Conservation (phyloP, 2,888 invertebrate species). For the Macrophya annulata region DNA sequence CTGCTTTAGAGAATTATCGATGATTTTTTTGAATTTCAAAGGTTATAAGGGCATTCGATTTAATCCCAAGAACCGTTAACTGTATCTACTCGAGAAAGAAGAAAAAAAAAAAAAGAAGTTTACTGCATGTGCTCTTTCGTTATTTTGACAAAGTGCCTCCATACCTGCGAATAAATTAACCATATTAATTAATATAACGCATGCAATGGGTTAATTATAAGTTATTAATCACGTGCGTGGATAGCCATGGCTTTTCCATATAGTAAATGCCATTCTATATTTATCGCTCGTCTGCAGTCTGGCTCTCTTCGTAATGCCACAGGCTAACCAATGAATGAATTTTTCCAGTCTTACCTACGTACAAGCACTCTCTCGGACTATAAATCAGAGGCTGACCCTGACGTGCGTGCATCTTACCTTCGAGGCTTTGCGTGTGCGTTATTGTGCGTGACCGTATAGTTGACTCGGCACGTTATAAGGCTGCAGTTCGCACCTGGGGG, state of each 20-base stretch:
- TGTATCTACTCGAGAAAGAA: too few species aligned
- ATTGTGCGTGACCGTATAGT: constrained; percentile 22
- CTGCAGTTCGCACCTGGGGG: constrained; percentile 34
- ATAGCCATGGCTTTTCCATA: not conserved
- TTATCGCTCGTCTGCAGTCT: constrained; percentile 26
- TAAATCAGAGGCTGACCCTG: constrained; percentile 45
- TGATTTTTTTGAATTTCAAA: not conserved
- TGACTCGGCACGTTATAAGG: not conserved
- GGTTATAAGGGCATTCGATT: not conserved
- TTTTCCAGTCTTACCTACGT: constrained; percentile 25
- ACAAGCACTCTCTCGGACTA: not conserved
- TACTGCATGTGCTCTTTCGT: not conserved
- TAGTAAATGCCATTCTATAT: not conserved
- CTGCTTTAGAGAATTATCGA: not conserved
- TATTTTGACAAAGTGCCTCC: too few species aligned
- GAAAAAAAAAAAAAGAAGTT: too few species aligned
- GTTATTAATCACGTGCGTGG: not conserved
- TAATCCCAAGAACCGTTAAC: not conserved
- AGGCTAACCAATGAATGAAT: constrained; percentile 8
- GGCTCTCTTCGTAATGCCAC: not conserved
- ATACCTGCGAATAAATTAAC: not conserved
- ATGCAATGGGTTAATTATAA: constrained; percentile 1
- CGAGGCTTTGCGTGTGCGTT: constrained; percentile 29
- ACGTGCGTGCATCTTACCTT: constrained; percentile 14
- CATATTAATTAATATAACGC: not conserved